phyloP scores from a whole-genome alignment of 2,888 invertebrate genomes.

The Augiades crinisus region DNA sequence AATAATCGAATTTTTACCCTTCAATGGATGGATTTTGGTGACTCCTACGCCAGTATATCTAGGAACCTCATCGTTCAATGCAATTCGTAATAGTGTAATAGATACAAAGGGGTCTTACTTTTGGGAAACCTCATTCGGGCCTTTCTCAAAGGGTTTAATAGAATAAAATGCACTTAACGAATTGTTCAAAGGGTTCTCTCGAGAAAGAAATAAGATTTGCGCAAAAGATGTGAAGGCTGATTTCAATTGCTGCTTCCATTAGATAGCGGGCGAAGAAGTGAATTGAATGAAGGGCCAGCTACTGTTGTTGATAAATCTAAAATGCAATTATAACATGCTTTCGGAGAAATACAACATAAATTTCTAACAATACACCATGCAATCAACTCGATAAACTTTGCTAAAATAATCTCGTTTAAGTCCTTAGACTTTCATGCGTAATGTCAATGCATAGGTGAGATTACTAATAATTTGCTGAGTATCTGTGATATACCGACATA shows the following conservation, averaged over 20 bases:
- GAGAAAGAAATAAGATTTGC: constrained; percentile 51
- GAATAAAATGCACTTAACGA: constrained; percentile 67
- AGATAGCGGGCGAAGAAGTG: constrained; percentile 33
- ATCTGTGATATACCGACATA: too few relatives aligned
- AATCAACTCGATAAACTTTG: too few relatives aligned
- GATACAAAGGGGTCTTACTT: constrained; percentile 33
- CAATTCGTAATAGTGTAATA: constrained; percentile 29
- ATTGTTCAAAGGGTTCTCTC: constrained; percentile 53
- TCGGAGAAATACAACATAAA: too few relatives aligned
- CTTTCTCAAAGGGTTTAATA: constrained; percentile 54
- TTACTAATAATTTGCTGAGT: too few relatives aligned
- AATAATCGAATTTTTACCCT: constrained; percentile 71
- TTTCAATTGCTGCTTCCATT: constrained; percentile 39
- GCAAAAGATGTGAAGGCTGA: constrained; percentile 45
- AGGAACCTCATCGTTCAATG: constrained; percentile 32
- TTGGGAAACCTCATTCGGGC: constrained; percentile 38
- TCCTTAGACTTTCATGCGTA: too few relatives aligned
- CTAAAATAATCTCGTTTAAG: too few relatives aligned
- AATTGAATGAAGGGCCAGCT: too few relatives aligned
- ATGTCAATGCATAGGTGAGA: too few relatives aligned
- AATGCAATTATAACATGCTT: too few relatives aligned
- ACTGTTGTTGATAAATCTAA: too few relatives aligned
- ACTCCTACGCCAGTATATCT: constrained; percentile 35
- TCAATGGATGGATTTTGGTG: constrained; percentile 47
- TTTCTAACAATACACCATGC: too few relatives aligned